Evolutionary conservation across 2,888 invertebrate species (phyloP).

Genomic region (Scaptomyza polygonia): DNA sequence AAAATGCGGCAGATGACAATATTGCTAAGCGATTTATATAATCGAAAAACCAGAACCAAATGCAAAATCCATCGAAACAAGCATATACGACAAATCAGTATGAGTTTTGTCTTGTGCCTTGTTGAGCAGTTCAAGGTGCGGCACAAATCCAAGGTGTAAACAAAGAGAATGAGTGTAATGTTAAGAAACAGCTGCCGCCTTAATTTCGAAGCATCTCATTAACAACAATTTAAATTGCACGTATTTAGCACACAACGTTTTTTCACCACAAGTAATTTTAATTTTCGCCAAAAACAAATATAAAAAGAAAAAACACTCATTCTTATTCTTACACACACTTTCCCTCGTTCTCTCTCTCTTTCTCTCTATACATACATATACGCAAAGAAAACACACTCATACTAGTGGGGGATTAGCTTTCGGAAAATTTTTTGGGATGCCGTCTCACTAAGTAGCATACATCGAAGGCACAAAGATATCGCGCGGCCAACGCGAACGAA

Average conservation of each 20-base stretch:
- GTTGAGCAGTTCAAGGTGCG: constrained; percentile 64
- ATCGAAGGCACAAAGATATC: constrained; percentile 77
- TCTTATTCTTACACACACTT: background rate
- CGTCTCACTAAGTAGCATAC: constrained; percentile 75
- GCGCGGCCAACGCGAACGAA: constrained; percentile 77
- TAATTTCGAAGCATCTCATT: constrained; percentile 55
- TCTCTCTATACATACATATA: background rate
- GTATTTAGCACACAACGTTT: constrained; percentile 48
- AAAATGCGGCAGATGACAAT: constrained; percentile 7
- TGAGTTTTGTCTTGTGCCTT: constrained; percentile 16
- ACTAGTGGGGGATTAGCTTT: constrained; percentile 45
- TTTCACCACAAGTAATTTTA: constrained; percentile 47
- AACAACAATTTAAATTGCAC: constrained; percentile 57
- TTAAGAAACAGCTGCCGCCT: constrained; percentile 11
- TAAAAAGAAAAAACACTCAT: constrained; percentile 20
- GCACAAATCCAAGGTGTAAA: constrained; percentile 77
- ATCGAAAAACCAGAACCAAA: constrained; percentile 16
- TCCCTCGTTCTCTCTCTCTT: too few species aligned
- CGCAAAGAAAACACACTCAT: constrained; percentile 22
- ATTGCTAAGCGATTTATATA: constrained; percentile 57
- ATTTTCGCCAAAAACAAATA: constrained; percentile 28
- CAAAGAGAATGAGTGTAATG: constrained; percentile 47
- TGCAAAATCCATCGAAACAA: constrained; percentile 8
- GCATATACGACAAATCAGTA: background rate
- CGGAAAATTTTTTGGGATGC: constrained; percentile 25